These are phyloP conservation scores for Lepetodrilus schrolli DNA, from an alignment of 2,888 invertebrate species.

Conservation along the genomic window DNA sequence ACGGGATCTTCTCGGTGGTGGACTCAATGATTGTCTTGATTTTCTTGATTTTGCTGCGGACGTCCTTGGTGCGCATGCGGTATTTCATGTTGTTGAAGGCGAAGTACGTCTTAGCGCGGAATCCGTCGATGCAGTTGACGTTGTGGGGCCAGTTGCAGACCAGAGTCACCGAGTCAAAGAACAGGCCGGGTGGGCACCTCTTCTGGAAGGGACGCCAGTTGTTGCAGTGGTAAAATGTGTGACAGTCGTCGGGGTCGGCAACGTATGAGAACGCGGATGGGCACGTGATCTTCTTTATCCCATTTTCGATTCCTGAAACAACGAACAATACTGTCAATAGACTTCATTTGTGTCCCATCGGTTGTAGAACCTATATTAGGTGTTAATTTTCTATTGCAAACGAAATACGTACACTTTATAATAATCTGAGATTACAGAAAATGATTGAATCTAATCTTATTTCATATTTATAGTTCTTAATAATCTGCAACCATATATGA, in stretches of 20 bases:
- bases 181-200: slow-evolving; percentile 33
- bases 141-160: slow-evolving; percentile 46
- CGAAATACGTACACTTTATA: too few species aligned
- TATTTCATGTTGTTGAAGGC: slow-evolving; percentile 29
- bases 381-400: too few species aligned
- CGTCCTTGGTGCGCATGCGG: background rate
- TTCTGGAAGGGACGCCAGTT: slow-evolving; percentile 41
- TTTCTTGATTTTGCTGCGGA: background rate
- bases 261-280: slow-evolving; percentile 37
- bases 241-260: slow-evolving; percentile 38
- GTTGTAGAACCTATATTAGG: too few species aligned
- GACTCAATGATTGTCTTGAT: slow-evolving; percentile 11
- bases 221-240: slow-evolving; percentile 44
- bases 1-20: slow-evolving; percentile 20
- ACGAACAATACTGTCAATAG: background rate
- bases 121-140: slow-evolving; percentile 42
- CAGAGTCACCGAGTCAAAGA: slow-evolving; percentile 35
- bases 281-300: slow-evolving; percentile 28
- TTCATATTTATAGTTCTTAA: too few species aligned
- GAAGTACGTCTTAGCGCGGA: slow-evolving; percentile 34
- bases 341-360: too few species aligned
- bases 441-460: too few species aligned
- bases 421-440: too few species aligned
- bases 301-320: slow-evolving; percentile 7
- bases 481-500: too few species aligned